phyloP scores from a whole-genome alignment of 2,888 invertebrate species.

The Cephus runcator region DNA sequence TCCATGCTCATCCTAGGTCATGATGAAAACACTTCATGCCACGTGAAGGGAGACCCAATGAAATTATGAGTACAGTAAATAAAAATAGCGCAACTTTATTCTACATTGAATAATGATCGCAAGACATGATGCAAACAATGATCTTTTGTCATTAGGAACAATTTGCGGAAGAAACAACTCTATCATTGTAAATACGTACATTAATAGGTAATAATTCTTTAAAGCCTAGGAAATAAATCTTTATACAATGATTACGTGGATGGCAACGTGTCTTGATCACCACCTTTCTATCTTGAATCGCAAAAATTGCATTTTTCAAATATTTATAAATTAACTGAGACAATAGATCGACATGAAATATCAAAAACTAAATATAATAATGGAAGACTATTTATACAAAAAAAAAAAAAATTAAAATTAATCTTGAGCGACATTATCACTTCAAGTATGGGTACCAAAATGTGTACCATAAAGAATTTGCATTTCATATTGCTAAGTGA shows the following conservation, averaged over 20 bases:
- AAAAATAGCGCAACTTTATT: not conserved
- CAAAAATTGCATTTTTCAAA: slow-evolving; percentile 24
- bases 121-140: not conserved
- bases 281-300: slow-evolving; percentile 28
- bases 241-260: slow-evolving; percentile 32
- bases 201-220: not conserved
- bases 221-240: slow-evolving; percentile 21
- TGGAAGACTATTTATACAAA: slow-evolving; percentile 3
- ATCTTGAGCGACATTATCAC: not conserved
- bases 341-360: not conserved
- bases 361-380: not conserved
- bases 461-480: not conserved
- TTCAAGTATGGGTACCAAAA: not conserved
- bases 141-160: not conserved
- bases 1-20: slow-evolving; percentile 12
- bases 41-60: not conserved
- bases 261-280: slow-evolving; percentile 33
- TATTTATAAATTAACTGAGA: not conserved
- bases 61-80: slow-evolving; percentile 1
- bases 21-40: slow-evolving; percentile 12
- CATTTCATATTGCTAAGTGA: not conserved
- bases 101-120: not conserved
- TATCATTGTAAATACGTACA: not conserved
- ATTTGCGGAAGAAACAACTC: not conserved
- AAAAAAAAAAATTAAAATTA: not conserved